phyloP scores from a whole-genome alignment of 2,888 invertebrate species.

The Pristionchus japonicus region DNA sequence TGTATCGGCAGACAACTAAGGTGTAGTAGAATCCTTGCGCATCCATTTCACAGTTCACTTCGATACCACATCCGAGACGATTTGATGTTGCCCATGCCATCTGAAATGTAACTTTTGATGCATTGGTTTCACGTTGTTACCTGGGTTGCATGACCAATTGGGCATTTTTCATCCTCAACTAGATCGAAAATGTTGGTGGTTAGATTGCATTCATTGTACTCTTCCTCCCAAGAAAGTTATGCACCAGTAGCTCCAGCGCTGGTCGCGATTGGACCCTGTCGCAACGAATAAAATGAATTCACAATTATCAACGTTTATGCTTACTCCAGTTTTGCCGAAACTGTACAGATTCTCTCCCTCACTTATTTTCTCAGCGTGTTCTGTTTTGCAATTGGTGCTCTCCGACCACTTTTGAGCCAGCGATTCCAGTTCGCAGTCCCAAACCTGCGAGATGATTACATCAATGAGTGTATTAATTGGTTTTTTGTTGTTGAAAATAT shows the following conservation, averaged over 20 bases:
- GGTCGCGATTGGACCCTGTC: neutral
- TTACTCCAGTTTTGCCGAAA: no score
- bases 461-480: neutral
- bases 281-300: neutral
- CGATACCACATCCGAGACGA: neutral
- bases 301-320: no score
- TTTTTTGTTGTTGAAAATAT: neutral
- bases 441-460: neutral
- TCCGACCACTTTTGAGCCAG: neutral
- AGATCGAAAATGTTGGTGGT: neutral
- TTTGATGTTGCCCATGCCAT: neutral
- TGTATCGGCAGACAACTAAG: neutral
- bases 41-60: neutral
- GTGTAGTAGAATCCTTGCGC: neutral
- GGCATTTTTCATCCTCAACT: neutral
- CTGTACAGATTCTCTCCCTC: neutral
- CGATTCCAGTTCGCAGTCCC: neutral
- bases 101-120: neutral
- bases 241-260: neutral
- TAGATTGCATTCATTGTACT: neutral
- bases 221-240: neutral
- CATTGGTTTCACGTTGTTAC: neutral
- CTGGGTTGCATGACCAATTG: neutral
- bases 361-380: neutral
- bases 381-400: neutral